Percentiles rank a stretch among this genome's conserved stretches.
Conservation (phyloP, 1,140 invertebrate species). For the Luehdorfia chinensis region DNA sequence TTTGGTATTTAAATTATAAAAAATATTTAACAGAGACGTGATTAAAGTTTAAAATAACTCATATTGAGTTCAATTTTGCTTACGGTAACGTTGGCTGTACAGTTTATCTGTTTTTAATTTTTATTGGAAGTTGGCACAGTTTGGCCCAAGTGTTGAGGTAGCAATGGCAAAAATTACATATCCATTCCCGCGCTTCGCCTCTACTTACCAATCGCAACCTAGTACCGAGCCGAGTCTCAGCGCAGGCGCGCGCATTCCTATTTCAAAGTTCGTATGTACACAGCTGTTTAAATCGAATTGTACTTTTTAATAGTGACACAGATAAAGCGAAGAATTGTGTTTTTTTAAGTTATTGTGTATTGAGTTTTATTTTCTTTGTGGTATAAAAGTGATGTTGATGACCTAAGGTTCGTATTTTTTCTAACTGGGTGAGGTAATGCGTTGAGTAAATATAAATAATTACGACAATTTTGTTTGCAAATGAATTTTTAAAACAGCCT, state of each 20-base stretch:
- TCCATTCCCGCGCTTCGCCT: constrained; percentile 49
- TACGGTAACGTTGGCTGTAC: too few relatives aligned
- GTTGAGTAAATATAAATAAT: too few relatives aligned
- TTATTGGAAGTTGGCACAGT: constrained; percentile 2
- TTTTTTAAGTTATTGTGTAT: constrained; percentile 20
- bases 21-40: too few relatives aligned
- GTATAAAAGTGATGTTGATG: constrained; percentile 10
- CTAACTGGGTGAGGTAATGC: too few relatives aligned
- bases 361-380: constrained; percentile 8
- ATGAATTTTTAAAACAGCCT: too few relatives aligned
- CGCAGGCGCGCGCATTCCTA: constrained; percentile 38
- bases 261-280: constrained; percentile 25
- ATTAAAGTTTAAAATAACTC: too few relatives aligned
- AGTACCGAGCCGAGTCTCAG: constrained; percentile 41
- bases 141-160: neutral
- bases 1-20: too few relatives aligned
- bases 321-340: constrained; percentile 18
- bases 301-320: constrained; percentile 22
- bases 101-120: too few relatives aligned
- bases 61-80: too few relatives aligned
- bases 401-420: constrained; percentile 37
- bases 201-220: constrained; percentile 40
- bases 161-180: constrained; percentile 28
- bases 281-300: constrained; percentile 24
- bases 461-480: too few relatives aligned